Conservation (phyloP, 1,140 invertebrate species). For the Belonocnema kinseyi region DNA sequence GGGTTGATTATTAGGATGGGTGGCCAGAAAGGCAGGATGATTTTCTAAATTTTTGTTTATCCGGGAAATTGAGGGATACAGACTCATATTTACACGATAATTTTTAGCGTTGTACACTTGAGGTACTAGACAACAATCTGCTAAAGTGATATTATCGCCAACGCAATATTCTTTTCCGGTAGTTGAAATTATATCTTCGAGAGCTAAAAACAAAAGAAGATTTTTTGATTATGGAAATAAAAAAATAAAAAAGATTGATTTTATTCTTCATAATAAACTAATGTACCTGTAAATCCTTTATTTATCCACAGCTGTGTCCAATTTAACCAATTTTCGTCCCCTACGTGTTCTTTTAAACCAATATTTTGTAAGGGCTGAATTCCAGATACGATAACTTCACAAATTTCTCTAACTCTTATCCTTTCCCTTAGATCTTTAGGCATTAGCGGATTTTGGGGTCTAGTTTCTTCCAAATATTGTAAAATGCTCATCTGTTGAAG, state of each 20-base stretch:
- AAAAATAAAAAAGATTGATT: not conserved
- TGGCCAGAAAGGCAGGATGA: conserved; percentile 90
- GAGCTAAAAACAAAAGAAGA: conserved; percentile 76
- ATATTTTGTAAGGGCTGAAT: conserved; percentile 98
- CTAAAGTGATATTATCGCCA: conserved; percentile 94
- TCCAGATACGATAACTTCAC: conserved; percentile 91
- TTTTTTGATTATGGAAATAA: too few species aligned
- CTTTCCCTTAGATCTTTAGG: conserved; percentile 90
- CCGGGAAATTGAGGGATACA: conserved; percentile 91
- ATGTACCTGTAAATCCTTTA: conserved; percentile 85
- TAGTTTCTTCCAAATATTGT: conserved; percentile 95
- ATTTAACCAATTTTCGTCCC: conserved; percentile 90
- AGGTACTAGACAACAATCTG: conserved; percentile 96
- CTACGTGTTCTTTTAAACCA: conserved; percentile 88
- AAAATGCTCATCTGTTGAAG: conserved; percentile 87
- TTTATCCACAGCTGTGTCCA: conserved; percentile 96
- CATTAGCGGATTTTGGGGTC: conserved; percentile 88
- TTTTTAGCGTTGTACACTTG: conserved; percentile 94
- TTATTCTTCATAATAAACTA: conserved; percentile 38
- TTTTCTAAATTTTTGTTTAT: conserved; percentile 91
- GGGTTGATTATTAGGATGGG: conserved; percentile 91
- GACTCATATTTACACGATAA: conserved; percentile 93
- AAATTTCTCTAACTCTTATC: conserved; percentile 88
- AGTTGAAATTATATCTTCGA: conserved; percentile 90
- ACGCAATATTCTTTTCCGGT: conserved; percentile 95